Percentiles rank a stretch among this genome's conserved stretches.
Conservation (phyloP, 1,140 invertebrate species). For the Bicyclus anynana region DNA sequence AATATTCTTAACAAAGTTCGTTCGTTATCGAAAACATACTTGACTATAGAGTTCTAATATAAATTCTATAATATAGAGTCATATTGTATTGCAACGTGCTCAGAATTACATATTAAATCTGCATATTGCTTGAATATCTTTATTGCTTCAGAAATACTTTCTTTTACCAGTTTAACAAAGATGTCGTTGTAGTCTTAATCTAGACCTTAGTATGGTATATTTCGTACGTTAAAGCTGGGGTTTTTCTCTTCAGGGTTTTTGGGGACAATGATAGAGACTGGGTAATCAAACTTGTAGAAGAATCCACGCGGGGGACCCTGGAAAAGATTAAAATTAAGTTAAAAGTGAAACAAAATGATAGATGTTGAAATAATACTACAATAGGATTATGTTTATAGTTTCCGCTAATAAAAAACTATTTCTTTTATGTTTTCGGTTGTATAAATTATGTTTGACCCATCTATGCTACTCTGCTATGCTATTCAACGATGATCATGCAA, state of each 20-base stretch:
- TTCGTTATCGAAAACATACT: no score
- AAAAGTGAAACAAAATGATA: background rate
- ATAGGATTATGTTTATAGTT: no score
- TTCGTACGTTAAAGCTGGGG: background rate
- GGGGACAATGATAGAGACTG: constrained; percentile 77
- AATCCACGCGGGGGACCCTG: constrained; percentile 82
- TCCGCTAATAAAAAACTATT: no score
- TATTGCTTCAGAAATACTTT: background rate
- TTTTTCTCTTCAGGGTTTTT: constrained; percentile 41
- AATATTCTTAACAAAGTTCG: no score
- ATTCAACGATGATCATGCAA: no score
- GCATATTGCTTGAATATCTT: background rate
- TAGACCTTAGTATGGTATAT: background rate
- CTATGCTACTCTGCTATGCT: no score
- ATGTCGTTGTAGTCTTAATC: background rate
- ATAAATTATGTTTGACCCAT: no score
- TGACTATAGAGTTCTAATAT: no score
- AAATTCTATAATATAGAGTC: no score
- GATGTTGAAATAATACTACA: no score
- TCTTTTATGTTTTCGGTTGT: no score
- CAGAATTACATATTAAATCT: background rate
- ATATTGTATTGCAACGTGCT: no score
- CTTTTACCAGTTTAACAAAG: constrained; percentile 2
- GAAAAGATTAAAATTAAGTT: background rate
- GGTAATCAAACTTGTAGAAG: constrained; percentile 82